Evolutionary conservation across 2,797 vertebrate species (phyloP).

Genomic region (Gadopsis bispinosus): DNA sequence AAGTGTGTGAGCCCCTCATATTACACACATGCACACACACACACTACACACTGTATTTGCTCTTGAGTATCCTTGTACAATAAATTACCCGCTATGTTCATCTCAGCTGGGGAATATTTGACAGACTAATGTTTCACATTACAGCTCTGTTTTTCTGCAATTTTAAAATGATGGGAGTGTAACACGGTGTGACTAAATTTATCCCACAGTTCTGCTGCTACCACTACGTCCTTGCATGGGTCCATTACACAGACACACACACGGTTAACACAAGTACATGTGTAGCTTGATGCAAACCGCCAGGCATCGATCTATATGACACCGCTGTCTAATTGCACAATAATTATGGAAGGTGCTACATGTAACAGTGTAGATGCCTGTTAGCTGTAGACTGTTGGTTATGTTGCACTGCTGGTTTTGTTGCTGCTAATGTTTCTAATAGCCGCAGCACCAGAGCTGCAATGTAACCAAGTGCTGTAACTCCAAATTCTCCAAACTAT

Average conservation of each 20-base stretch:
- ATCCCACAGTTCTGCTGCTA: not conserved
- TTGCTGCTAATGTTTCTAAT: not conserved
- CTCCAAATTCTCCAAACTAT: not conserved
- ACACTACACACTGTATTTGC: not conserved
- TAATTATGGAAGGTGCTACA: constrained; percentile 1
- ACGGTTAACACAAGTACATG: not conserved
- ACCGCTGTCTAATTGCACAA: not conserved
- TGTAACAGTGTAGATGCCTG: not conserved
- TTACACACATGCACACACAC: not conserved
- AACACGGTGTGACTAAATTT: not conserved
- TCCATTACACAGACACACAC: not conserved
- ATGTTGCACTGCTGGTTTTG: not conserved
- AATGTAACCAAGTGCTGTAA: not conserved
- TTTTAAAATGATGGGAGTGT: not conserved
- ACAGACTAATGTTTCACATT: constrained; percentile 14
- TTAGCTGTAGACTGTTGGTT: not conserved
- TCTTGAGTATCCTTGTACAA: not conserved
- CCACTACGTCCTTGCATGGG: not conserved
- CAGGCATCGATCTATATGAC: not conserved
- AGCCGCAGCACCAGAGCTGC: not conserved
- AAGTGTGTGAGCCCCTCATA: constrained; percentile 10
- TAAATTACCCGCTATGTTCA: constrained; percentile 1
- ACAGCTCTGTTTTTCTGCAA: constrained; percentile 6
- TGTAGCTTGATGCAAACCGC: not conserved
- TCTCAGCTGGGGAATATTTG: constrained; percentile 15